Conservation (phyloP, 2,113 vertebrate species). For the Anguilla japonica region DNA sequence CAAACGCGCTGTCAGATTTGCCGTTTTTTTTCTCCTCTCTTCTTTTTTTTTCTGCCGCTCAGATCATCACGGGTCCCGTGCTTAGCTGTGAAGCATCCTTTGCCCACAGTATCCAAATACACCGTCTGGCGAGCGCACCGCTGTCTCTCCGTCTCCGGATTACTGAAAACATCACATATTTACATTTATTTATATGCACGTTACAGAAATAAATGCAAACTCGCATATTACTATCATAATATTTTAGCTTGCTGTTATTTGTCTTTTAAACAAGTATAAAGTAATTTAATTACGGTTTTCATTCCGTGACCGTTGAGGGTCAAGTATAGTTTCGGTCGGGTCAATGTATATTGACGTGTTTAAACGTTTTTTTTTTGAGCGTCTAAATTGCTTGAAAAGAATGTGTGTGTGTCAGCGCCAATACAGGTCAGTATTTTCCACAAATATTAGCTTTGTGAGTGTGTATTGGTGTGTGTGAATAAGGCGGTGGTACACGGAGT, state of each 20-base stretch:
- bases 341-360: conserved; percentile 81
- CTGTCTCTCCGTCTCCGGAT: conserved; percentile 20
- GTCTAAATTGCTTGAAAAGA: conserved; percentile 76
- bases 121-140: conserved; percentile 65
- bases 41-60: conserved; percentile 25
- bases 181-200: conserved; percentile 2
- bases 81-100: conserved; percentile 55
- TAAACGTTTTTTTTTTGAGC: conserved; percentile 74
- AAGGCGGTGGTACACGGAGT: conserved; percentile 22
- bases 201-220: conserved; percentile 25
- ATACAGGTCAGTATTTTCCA: conserved; percentile 70
- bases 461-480: conserved; percentile 22
- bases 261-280: conserved; percentile 18
- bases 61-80: conserved; percentile 58
- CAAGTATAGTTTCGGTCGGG: conserved; percentile 47
- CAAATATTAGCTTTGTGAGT: conserved; percentile 46
- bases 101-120: conserved; percentile 64
- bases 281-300: neutral
- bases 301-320: conserved; percentile 21
- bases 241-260: neutral
- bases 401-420: conserved; percentile 78
- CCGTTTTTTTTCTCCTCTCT: conserved; percentile 24
- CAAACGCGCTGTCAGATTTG: conserved; percentile 58
- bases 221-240: neutral
- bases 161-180: conserved; percentile 7